Conservation (phyloP, 2,797 vertebrate species). For the Danio aesculapii region DNA sequence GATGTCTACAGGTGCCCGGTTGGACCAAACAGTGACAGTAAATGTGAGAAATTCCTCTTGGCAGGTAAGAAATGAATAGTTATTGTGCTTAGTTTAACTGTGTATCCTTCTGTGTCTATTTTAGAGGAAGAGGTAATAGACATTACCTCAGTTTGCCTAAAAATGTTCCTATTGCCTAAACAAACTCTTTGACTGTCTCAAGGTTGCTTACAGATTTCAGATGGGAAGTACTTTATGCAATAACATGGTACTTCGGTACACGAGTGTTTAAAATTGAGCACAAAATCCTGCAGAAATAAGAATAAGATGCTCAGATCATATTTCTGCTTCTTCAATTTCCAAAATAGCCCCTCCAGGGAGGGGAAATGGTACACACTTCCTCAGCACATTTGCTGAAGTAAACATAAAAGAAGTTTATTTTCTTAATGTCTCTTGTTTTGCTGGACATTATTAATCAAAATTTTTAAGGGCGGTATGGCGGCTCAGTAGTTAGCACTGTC, state of each 20-base stretch:
- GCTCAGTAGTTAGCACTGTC: too few relatives aligned
- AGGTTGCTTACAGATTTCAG: background rate
- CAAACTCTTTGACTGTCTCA: background rate
- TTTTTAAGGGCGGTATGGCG: too few relatives aligned
- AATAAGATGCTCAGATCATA: background rate
- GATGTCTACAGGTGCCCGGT: conserved; percentile 97
- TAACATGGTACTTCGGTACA: background rate
- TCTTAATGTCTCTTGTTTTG: background rate
- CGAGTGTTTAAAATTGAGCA: background rate
- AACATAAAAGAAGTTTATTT: background rate
- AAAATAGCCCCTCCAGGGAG: background rate
- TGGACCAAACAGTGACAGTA: conserved; percentile 70
- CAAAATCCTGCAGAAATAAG: background rate
- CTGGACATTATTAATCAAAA: background rate
- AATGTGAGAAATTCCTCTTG: conserved; percentile 88
- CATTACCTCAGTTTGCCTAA: conserved; percentile 30
- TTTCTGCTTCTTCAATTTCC: background rate
- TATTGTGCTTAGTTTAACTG: conserved; percentile 6
- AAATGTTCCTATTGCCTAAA: conserved; percentile 4
- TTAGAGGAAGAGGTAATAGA: background rate
- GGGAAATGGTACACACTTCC: background rate
- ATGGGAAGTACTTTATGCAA: background rate
- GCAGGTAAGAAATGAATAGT: conserved; percentile 81
- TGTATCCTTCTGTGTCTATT: background rate
- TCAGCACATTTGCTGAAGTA: background rate